Evolutionary conservation across 1,140 invertebrate genomes (phyloP), one percentile per base, ranked within the genome.

Genomic region (Geopemphigus sp.): DNA sequence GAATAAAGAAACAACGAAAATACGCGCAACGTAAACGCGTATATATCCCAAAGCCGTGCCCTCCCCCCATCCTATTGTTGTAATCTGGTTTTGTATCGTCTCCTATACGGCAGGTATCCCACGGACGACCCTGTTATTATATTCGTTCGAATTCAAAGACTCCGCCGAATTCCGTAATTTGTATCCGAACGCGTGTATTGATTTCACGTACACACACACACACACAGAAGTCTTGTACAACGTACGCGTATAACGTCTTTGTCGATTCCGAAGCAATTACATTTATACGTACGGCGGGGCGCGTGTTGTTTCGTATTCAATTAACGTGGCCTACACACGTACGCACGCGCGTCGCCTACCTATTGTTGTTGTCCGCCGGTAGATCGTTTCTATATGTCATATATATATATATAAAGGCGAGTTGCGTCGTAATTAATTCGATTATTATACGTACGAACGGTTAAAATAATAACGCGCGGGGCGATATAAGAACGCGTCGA

Each of bases 101-200:
- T 72, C 19, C 14, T 29, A 24, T 50, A 50, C 32, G 63, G 19
- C 32, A 6, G 66, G 45, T 68, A 68, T 68, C n/a, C 39, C n/a
- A 72, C 19, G 68, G 50, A 53, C 19, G 47, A 39, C 47, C 68
- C 47, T 72, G 66, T 70, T 53, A 70, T 70, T 72, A 72, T 72
- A 72, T 72, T 50, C 1, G 45, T 68, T 26, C 17, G 64, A 24
- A 22, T 50, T 72, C 68, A 72, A 72, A 53, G 24, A 70, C 39
- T 6, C 63, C 8, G 8, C 32, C 3, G 11, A 66, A 66, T 24
- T 50, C 45, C 64, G 17, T 53, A 53, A 53, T 53, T 53, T 26
- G 17, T 70, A 70, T 57, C 22, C 5, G 66, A 50, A 64, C 32
- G 32, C n/a, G 39, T 53, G 39, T 53, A 54, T 54, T 68, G 66